Evolutionary conservation across 2,797 vertebrate species (phyloP), one percentile per base, ranked within the genome.

Genomic region (Pteropus rufus): DNA sequence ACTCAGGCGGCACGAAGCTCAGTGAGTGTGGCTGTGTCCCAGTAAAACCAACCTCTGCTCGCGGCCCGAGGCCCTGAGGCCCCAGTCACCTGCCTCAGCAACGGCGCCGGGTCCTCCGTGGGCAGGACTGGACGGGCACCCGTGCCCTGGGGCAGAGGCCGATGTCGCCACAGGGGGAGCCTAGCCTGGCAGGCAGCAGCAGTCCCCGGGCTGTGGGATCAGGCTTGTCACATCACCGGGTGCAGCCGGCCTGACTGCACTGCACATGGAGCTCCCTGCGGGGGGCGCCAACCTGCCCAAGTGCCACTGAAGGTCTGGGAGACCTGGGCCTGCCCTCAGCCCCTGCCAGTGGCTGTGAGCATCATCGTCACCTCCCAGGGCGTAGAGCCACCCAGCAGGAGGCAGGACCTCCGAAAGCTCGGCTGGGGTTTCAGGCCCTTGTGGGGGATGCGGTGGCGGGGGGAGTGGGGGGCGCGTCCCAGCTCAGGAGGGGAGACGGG

Each of bases 351-450:
- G 3, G 21, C n/a, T 6, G 0, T 14, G 62, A n/a, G 36, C 10
- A 0, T 24, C 41, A 31, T 29, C 1, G 2, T 39, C 49, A 15
- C 7, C 49, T 83, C 72, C 70, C 7, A 3, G 85, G 83, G 16
- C 24, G 18, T 1, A 8, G 31, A 10, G 83, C 49, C 9, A 36
- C 39, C 49, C 31, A 41, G 58, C 39, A 4, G 75, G 75, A 36
- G 11, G 75, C 3, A 2, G 49, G 21, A 8, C 7, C 0, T 21
- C 3, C 54, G 29, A 29, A 11, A 1, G 0, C 26, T 5, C 2
- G 18, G 6, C 23, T 29, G 6, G 16, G n/a, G 58, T 23, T 11
- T 62, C 21, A 31, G 70, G 34, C 44, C 31, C 36, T 36, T 36
- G 0, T 5, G 31, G 60, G 10, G 10, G 39, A 26, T 73, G 54